These are phyloP conservation scores for Schizotus pectinicornis DNA, from an alignment of 2,888 invertebrate species.

Conservation along the genomic window DNA sequence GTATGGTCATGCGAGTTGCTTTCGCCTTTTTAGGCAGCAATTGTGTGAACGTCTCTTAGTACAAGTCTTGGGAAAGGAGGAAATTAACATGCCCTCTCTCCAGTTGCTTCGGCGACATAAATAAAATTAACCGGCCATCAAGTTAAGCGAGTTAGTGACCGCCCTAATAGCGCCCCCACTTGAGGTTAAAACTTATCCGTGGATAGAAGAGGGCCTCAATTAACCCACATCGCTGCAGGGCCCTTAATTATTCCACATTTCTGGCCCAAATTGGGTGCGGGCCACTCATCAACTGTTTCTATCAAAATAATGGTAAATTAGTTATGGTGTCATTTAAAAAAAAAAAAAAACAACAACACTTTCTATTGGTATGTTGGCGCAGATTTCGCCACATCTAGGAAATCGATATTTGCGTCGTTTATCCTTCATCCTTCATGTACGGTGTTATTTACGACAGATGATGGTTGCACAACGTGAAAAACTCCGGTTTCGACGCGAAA, in stretches of 20 bases:
- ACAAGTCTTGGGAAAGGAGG: too few species aligned
- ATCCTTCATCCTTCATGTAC: constrained; percentile 25
- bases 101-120: too few species aligned
- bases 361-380: neutral
- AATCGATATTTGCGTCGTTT: constrained; percentile 27
- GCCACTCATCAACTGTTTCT: constrained; percentile 1
- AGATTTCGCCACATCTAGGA: constrained; percentile 7
- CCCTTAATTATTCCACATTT: constrained; percentile 22
- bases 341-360: constrained; percentile 6
- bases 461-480: constrained; percentile 20
- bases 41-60: too few species aligned
- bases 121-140: too few species aligned
- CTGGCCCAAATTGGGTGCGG: constrained; percentile 14
- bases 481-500: neutral
- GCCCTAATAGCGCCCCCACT: neutral
- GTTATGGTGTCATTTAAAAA: constrained; percentile 3
- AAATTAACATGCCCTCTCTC: too few species aligned
- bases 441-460: constrained; percentile 24
- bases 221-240: constrained; percentile 7
- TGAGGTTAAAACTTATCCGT: constrained; percentile 17
- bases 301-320: constrained; percentile 18
- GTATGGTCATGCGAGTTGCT: too few species aligned
- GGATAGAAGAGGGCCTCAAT: constrained; percentile 12
- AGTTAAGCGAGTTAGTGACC: constrained; percentile 11
- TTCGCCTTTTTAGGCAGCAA: too few species aligned